Percentiles rank a stretch among this genome's conserved stretches.
Conservation (phyloP, 2,888 invertebrate species). For the Nasonovia ribisnigri region DNA sequence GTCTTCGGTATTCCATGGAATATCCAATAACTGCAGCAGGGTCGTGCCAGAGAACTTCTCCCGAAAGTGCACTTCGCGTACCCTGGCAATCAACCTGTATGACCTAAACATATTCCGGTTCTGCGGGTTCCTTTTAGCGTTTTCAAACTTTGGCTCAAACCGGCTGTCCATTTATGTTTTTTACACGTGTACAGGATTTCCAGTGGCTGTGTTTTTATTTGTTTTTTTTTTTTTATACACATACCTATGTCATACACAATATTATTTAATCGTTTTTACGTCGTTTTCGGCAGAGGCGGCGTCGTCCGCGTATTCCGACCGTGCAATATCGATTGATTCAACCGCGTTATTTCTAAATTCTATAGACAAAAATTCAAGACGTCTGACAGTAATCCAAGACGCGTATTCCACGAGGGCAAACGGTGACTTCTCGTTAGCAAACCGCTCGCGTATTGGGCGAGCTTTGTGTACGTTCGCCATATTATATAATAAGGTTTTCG, state of each 20-base stretch:
- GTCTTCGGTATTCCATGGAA: rapidly evolving
- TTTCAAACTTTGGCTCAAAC: background rate
- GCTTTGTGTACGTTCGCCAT: background rate
- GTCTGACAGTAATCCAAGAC: slow-evolving; percentile 47
- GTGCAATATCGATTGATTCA: background rate
- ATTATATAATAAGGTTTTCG: slow-evolving; percentile 17
- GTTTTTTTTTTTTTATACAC: background rate
- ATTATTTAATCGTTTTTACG: background rate
- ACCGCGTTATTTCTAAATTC: slow-evolving; percentile 4
- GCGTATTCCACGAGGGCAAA: background rate
- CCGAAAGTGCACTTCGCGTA: background rate
- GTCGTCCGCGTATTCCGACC: background rate
- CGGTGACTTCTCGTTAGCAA: slow-evolving; percentile 39
- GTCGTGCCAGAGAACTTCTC: background rate
- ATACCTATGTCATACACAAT: too few species aligned
- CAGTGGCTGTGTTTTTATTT: background rate
- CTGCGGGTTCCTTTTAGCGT: background rate
- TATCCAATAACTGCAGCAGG: background rate
- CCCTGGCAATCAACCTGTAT: background rate
- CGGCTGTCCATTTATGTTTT: background rate
- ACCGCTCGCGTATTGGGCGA: background rate
- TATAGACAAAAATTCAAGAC: slow-evolving; percentile 15
- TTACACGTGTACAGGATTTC: background rate
- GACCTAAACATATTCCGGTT: background rate
- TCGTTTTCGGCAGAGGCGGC: background rate